Conservation (phyloP, 1,140 invertebrate species). For the Anadara kagoshimensis region DNA sequence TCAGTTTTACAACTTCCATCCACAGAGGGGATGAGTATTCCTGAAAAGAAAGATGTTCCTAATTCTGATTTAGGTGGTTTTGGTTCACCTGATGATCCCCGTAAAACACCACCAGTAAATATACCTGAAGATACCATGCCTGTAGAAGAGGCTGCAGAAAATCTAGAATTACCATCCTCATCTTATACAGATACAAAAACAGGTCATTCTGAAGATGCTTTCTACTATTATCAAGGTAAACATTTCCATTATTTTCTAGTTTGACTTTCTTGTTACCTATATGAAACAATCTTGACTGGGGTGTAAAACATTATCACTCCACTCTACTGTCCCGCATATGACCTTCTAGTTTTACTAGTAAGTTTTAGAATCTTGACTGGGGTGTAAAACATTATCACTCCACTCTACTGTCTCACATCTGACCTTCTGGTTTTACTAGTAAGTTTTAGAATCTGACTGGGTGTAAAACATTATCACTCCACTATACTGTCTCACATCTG, state of each 20-base stretch:
- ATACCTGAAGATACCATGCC: constrained; percentile 49
- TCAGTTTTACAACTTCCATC: not conserved
- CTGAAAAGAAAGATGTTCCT: not conserved
- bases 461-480: too few species aligned
- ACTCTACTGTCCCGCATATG: too few species aligned
- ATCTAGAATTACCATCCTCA: constrained; percentile 54
- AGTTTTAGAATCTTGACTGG: too few species aligned
- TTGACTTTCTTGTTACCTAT: too few species aligned
- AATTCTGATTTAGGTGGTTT: not conserved
- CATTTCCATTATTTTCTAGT: not conserved
- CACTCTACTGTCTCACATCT: too few species aligned
- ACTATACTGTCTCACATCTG: too few species aligned
- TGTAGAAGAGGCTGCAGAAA: constrained; percentile 60
- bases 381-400: too few species aligned
- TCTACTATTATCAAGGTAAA: constrained; percentile 92
- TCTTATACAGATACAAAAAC: constrained; percentile 22
- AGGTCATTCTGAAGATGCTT: constrained; percentile 66
- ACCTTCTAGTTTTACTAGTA: too few species aligned
- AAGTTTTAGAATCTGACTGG: too few species aligned
- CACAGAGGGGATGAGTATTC: not conserved
- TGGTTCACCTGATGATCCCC: constrained; percentile 34
- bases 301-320: too few species aligned
- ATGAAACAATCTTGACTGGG: too few species aligned
- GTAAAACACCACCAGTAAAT: constrained; percentile 16
- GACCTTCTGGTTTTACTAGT: too few species aligned